Evolutionary conservation across 2,888 invertebrate species (phyloP), one percentile per base, ranked within the genome.

Genomic region (Chloroclystis v-ata): DNA sequence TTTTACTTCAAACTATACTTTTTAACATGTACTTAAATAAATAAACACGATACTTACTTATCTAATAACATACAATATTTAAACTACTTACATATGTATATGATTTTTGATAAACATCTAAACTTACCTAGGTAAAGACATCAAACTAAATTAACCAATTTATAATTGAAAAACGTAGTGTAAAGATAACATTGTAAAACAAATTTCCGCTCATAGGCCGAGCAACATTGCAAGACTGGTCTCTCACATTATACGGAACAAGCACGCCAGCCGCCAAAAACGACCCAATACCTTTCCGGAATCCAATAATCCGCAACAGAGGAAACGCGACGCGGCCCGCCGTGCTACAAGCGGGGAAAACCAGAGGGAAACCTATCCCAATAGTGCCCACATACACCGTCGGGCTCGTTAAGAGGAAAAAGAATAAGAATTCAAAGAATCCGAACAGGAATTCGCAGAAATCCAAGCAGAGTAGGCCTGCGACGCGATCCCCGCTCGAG

Each of bases 141-240:
- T n/a, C n/a, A n/a, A n/a, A n/a, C n/a, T n/a, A n/a, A n/a, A n/a
- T n/a, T n/a, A n/a, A n/a, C n/a, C n/a, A n/a, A n/a, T n/a, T n/a
- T n/a, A n/a, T n/a, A n/a, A n/a, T n/a, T n/a, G n/a, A n/a, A n/a
- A n/a, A n/a, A 20, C 20, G 20, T 20, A 20, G 5, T 20, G 2
- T 20, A 4, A 20, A 20, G 20, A 5, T 20, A 20, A 20, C 5
- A 20, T 49, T 52, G 33, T 49, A 42, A 30, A 40, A 39, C 35
- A 1, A 54, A 53, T 55, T 55, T 57, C 47, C 47, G 42, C 44
- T 49, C 46, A 44, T 89, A 96, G 96, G 95, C 82, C 92, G 95
- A 78, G 96, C 96, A 51, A 92, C 94, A 57, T 91, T 98, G 65
- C 94, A 95, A 88, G 95, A 95, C 77, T 98, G 97, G 98, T 95